These are phyloP conservation scores for Hylia prasina DNA, from an alignment of 2,113 vertebrate genomes.

Conservation along the genomic window DNA sequence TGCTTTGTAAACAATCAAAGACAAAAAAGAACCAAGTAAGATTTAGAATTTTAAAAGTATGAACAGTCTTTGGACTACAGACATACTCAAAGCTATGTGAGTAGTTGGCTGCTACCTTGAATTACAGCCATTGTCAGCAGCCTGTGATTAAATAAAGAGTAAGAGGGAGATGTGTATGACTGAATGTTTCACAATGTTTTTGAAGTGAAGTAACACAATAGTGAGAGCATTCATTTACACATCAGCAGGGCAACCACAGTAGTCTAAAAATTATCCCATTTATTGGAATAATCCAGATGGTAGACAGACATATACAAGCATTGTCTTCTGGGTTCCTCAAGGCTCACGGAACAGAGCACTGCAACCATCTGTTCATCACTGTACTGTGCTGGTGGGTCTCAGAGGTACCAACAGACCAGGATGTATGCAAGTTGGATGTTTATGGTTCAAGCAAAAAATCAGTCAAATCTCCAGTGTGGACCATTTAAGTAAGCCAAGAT, in stretches of 20 bases:
- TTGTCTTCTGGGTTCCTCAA: not conserved
- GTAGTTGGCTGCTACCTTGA: not conserved
- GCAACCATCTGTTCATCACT: not conserved
- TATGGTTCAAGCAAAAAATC: not conserved
- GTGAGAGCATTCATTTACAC: not conserved
- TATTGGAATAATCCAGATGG: not conserved
- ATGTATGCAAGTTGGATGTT: not conserved
- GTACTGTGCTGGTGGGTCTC: not conserved
- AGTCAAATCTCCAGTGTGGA: not conserved
- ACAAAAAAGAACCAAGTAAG: not conserved
- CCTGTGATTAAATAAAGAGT: not conserved
- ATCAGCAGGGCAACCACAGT: not conserved
- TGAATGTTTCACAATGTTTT: not conserved
- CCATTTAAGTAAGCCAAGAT: not conserved
- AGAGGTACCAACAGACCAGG: not conserved
- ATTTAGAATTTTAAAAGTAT: not conserved
- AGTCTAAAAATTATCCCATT: not conserved
- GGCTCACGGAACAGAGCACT: not conserved
- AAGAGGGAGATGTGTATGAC: not conserved
- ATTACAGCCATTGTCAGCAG: constrained; percentile 1
- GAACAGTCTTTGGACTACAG: not conserved
- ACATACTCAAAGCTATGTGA: not conserved
- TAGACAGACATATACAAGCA: not conserved
- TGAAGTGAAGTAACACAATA: not conserved
- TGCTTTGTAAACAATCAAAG: not conserved